Evolutionary conservation across 2,797 vertebrate genomes (phyloP), one percentile per base, ranked within the genome.

Genomic region (Trichosurus vulpecula): DNA sequence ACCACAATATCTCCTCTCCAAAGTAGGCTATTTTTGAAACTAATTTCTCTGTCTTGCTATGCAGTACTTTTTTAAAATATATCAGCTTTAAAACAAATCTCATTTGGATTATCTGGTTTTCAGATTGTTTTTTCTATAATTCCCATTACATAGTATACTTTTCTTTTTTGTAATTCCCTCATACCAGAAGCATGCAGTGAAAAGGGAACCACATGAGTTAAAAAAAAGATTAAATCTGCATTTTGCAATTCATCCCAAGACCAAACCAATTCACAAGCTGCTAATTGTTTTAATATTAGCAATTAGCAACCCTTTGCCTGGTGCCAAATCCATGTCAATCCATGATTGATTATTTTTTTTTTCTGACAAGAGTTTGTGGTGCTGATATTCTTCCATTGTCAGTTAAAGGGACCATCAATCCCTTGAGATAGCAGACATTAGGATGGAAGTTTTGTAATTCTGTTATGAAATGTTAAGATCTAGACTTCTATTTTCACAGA

Each of bases 381-480:
- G 30, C 53, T 94, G 54, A n/a, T 51, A 41, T 12, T 19, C 19
- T 41, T 94, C 3, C 41, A 25, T n/a, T 92, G 61, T 95, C 94
- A 90, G 87, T 95, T 95, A 90, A 54, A 89, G 27, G 74, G 90
- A 92, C 51, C 93, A n/a, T 35, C 6, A 5, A 6, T 87, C 4
- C 66, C 53, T 90, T 94, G 52, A 92, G 90, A 94, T 93, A 35
- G 29, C 89, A 94, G 87, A 61, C 19, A 6, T 22, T 5, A 35
- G 22, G 95, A 54, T 92, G 41, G 27, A 66, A 94, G 22, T 57
- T 55, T 51, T 53, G 10, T 92, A 81, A 52, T 95, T 95, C 90
- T 94, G 51, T 14, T 91, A 29, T 66, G 87, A 95, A 90, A 94
- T 47, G 31, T 22, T 90, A 74, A 92, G 22, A 93, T 16, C 12